Conservation (phyloP, 2,888 invertebrate genomes). For the Nemoura dubitans region DNA sequence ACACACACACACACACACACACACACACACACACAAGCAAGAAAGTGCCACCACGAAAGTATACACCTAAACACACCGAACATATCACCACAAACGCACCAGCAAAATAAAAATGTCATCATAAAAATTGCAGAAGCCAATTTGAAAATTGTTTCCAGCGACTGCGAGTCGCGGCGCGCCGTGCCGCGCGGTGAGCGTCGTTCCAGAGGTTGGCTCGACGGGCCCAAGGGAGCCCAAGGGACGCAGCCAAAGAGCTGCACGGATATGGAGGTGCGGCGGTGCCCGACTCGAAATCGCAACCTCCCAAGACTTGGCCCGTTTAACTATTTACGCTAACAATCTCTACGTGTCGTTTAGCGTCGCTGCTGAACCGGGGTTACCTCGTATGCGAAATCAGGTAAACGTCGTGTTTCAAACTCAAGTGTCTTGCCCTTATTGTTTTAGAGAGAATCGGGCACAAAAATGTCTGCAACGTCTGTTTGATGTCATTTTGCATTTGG, state of each 20-base stretch:
- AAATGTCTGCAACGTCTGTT: too few relatives aligned
- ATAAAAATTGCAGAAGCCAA: slow-evolving; percentile 48
- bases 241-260: background rate
- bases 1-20: background rate
- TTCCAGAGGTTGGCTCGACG: background rate
- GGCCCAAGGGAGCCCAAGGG: background rate
- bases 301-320: background rate
- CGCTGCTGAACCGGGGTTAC: too few relatives aligned
- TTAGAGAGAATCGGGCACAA: too few relatives aligned
- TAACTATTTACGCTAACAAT: background rate
- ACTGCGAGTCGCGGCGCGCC: background rate
- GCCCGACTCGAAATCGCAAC: background rate
- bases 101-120: slow-evolving; percentile 35
- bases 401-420: too few relatives aligned
- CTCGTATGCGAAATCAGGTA: too few relatives aligned
- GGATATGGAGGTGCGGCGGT: too few relatives aligned
- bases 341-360: slow-evolving; percentile 13
- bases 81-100: background rate
- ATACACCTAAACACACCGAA: background rate
- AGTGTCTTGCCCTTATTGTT: too few relatives aligned
- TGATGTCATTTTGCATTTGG: too few relatives aligned
- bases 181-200: background rate
- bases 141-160: slow-evolving; percentile 47
- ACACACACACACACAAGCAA: background rate
- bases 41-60: background rate